These are phyloP conservation scores for Phenganax marumi DNA, from an alignment of 92 coral and sea anemone genomes.

Conservation along the genomic window DNA sequence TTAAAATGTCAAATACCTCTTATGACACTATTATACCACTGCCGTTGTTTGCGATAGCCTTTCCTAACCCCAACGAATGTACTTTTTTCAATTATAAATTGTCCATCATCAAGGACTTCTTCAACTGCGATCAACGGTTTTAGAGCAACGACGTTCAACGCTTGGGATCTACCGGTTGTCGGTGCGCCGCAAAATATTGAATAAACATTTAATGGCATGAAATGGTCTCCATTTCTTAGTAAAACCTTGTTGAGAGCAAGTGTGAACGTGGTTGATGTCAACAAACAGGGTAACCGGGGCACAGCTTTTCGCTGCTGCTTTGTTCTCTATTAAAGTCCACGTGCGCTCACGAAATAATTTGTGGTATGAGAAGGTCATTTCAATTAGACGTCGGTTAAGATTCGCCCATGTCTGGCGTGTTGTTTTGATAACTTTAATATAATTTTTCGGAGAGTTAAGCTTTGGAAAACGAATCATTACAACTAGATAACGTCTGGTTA, in stretches of 20 bases:
- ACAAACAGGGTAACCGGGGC: constrained; percentile 18
- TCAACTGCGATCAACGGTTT: constrained; percentile 1
- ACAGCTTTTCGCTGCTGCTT: constrained; percentile 20
- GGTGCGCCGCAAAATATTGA: constrained; percentile 4
- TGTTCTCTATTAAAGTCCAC: constrained; percentile 10
- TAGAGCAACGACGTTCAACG: neutral
- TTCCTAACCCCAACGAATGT: constrained; percentile 20
- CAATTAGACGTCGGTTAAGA: constrained; percentile 34
- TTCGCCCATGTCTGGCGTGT: constrained; percentile 34
- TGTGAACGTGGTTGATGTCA: constrained; percentile 2
- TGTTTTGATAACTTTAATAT: constrained; percentile 34
- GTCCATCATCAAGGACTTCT: constrained; percentile 3
- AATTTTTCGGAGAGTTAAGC: too few species aligned
- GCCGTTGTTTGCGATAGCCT: constrained; percentile 23
- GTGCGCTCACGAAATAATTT: too few species aligned
- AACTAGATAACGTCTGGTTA: too few species aligned
- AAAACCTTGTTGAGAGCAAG: neutral
- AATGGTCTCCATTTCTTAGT: neutral
- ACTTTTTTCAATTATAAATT: constrained; percentile 21
- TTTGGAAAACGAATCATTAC: too few species aligned
- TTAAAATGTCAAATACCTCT: too few species aligned
- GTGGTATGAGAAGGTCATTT: constrained; percentile 28
- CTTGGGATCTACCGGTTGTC: constrained; percentile 1
- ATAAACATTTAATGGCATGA: constrained; percentile 1
- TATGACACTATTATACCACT: constrained; percentile 13